A percentile compares a stretch with the other conserved stretches of the same genome.
Conservation (phyloP, 92 coral and sea anemone genomes). For the Porites cylindrica region DNA sequence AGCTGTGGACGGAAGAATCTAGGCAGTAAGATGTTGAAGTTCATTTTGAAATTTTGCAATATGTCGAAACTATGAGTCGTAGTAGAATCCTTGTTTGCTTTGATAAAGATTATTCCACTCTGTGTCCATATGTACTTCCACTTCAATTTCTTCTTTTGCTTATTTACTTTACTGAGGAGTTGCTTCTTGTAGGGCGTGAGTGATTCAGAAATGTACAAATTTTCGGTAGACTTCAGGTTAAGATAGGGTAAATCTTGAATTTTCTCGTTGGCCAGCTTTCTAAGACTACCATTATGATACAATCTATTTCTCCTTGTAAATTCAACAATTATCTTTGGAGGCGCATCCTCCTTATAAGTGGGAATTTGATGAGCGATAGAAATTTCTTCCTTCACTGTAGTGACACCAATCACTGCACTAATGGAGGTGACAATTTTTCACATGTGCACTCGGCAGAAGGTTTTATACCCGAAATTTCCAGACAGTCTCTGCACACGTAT, state of each 20-base stretch:
- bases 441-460: too few relatives aligned
- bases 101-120: conserved; percentile 3
- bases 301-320: too few relatives aligned
- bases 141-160: neutral
- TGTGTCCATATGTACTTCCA: neutral
- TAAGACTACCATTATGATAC: neutral
- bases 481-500: too few relatives aligned
- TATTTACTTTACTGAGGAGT: conserved; percentile 2
- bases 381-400: too few relatives aligned
- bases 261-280: neutral
- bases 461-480: too few relatives aligned
- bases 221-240: neutral
- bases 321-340: too few relatives aligned
- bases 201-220: conserved; percentile 16
- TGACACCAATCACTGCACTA: too few relatives aligned
- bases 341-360: too few relatives aligned
- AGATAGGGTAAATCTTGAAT: conserved; percentile 2
- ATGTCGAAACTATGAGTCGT: conserved; percentile 8
- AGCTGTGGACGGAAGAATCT: neutral
- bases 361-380: too few relatives aligned
- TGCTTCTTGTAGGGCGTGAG: conserved; percentile 6
- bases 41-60: neutral
- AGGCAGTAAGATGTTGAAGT: neutral
- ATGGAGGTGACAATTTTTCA: too few relatives aligned
- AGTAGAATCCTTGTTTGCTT: neutral